These are phyloP conservation scores for Halictus ligatus DNA, from an alignment of 2,888 invertebrate species.

Conservation along the genomic window DNA sequence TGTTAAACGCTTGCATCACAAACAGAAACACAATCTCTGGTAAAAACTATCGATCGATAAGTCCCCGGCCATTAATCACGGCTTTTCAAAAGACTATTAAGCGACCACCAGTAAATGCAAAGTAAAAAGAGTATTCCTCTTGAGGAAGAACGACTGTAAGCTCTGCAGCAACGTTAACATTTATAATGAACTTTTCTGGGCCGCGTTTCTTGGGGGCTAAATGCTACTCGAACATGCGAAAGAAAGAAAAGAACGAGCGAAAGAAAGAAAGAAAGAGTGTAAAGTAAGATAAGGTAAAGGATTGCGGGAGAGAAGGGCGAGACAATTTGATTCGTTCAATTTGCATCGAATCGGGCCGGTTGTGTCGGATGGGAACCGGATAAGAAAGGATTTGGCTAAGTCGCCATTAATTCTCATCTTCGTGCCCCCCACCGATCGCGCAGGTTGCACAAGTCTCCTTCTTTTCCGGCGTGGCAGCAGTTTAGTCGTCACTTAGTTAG, in stretches of 20 bases:
- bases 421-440: constrained; percentile 59
- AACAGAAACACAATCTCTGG: no score
- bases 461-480: constrained; percentile 67
- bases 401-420: constrained; percentile 76
- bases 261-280: background rate
- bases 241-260: background rate
- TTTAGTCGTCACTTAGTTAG: constrained; percentile 77
- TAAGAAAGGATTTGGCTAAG: constrained; percentile 71
- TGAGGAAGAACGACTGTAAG: background rate
- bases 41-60: background rate
- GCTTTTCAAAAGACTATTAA: background rate
- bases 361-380: constrained; percentile 68
- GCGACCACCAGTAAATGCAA: background rate
- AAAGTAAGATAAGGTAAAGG: constrained; percentile 11
- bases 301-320: constrained; percentile 29
- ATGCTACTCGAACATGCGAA: background rate
- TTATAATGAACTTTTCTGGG: background rate
- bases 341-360: constrained; percentile 74
- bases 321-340: constrained; percentile 67
- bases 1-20: no score
- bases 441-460: constrained; percentile 35
- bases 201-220: background rate
- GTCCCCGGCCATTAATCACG: background rate
- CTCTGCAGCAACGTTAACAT: background rate
- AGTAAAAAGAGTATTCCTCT: background rate